These are phyloP conservation scores for Tridacna gigas DNA, from an alignment of 2,888 invertebrate species.

Conservation along the genomic window DNA sequence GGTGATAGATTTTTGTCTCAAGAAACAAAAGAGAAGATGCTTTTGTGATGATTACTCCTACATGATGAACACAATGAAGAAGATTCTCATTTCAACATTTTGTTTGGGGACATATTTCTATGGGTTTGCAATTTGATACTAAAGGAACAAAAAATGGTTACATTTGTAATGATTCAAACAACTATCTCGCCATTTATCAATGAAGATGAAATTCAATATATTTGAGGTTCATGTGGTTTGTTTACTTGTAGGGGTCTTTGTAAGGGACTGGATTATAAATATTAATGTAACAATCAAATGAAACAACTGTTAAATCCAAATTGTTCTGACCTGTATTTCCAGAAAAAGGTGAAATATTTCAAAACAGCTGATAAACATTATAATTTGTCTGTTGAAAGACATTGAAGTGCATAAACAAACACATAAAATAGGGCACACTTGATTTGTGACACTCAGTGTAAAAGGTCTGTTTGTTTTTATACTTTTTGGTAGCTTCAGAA, in stretches of 20 bases:
- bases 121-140: conserved; percentile 14
- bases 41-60: not conserved
- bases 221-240: not conserved
- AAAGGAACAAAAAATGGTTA: conserved; percentile 19
- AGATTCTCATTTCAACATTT: not conserved
- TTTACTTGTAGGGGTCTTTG: not conserved
- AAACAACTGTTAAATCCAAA: too few species aligned
- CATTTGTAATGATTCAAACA: conserved; percentile 20
- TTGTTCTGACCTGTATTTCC: too few species aligned
- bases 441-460: too few species aligned
- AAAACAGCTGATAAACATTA: too few species aligned
- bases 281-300: too few species aligned
- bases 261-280: too few species aligned
- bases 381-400: too few species aligned
- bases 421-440: too few species aligned
- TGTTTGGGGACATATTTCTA: conserved; percentile 10
- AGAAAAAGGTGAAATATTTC: too few species aligned
- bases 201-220: conserved; percentile 13
- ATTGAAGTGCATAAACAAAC: too few species aligned
- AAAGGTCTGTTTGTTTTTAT: too few species aligned
- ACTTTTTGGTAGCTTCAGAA: too few species aligned
- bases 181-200: conserved; percentile 22
- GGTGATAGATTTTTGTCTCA: not conserved
- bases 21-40: not conserved
- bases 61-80: not conserved